Conservation (phyloP, 2,113 vertebrate genomes). For the Nyctibius bracteatus region DNA sequence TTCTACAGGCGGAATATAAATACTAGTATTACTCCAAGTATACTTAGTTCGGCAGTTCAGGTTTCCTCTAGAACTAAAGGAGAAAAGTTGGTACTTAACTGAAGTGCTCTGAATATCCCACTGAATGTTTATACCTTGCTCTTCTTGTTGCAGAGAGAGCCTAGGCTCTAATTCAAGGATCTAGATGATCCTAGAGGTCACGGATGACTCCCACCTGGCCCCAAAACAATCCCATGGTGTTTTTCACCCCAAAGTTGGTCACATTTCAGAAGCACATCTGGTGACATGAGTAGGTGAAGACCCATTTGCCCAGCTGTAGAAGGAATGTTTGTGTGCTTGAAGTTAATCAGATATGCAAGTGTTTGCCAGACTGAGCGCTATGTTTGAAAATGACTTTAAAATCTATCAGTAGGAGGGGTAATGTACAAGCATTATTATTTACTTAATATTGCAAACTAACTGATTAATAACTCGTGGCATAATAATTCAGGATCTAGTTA, state of each 20-base stretch:
- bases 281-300: not conserved
- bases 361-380: not conserved
- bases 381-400: not conserved
- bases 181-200: not conserved
- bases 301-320: not conserved
- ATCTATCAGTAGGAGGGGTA: not conserved
- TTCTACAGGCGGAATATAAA: not conserved
- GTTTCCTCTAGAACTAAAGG: not conserved
- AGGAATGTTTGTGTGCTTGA: not conserved
- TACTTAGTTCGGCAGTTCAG: not conserved
- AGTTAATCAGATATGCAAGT: not conserved
- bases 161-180: not conserved
- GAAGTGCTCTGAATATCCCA: not conserved
- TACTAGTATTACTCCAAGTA: not conserved
- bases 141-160: not conserved
- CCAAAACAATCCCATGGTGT: not conserved
- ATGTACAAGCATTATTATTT: not conserved
- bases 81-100: not conserved
- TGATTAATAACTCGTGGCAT: conserved; percentile 32
- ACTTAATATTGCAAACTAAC: not conserved
- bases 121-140: not conserved
- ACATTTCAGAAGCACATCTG: not conserved
- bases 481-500: conserved; percentile 45
- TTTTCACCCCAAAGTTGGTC: not conserved
- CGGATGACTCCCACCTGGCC: not conserved